Evolutionary conservation across 1,140 invertebrate species (phyloP).

Genomic region (Dermatophagoides farinae): DNA sequence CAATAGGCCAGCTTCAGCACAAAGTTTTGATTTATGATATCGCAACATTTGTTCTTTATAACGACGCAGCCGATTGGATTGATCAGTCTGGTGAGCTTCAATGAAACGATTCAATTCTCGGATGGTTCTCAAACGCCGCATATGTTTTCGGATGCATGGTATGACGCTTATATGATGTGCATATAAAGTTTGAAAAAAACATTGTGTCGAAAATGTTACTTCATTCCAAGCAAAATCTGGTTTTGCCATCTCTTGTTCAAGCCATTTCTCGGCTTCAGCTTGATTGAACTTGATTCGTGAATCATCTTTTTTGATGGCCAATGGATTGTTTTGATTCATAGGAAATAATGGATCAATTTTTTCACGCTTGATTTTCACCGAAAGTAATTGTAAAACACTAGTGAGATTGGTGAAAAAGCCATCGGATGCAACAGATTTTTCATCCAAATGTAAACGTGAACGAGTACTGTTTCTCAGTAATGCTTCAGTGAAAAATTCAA

Average conservation of each 20-base stretch:
- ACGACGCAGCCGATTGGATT: slow-evolving; percentile 21
- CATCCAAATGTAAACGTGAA: slow-evolving; percentile 44
- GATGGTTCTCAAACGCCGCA: slow-evolving; percentile 28
- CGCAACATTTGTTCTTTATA: slow-evolving; percentile 13
- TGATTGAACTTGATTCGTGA: slow-evolving; percentile 23
- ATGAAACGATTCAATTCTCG: slow-evolving; percentile 50
- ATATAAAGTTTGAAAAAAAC: slow-evolving; percentile 71
- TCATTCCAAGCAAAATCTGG: not conserved
- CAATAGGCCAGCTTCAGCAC: slow-evolving; percentile 41
- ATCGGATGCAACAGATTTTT: slow-evolving; percentile 31
- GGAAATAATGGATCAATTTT: slow-evolving; percentile 70
- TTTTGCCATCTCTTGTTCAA: not conserved
- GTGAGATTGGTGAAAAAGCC: slow-evolving; percentile 75
- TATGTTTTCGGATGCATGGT: slow-evolving; percentile 53
- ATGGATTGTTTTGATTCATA: slow-evolving; percentile 43
- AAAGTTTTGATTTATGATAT: slow-evolving; percentile 34
- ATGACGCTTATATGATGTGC: slow-evolving; percentile 55
- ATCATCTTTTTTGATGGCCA: slow-evolving; percentile 43
- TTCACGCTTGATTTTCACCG: slow-evolving; percentile 40
- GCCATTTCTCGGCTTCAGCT: slow-evolving; percentile 19
- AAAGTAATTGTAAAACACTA: slow-evolving; percentile 53
- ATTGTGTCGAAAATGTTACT: slow-evolving; percentile 55
- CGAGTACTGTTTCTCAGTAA: slow-evolving; percentile 61
- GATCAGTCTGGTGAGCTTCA: slow-evolving; percentile 40
- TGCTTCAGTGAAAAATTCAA: slow-evolving; percentile 53